These are phyloP conservation scores for fruit fly (Drosophila melanogaster) DNA, from an alignment of 1,140 invertebrate genomes.

Conservation along the genomic window Release_6_plus_ISO1_MT NT_033777.3:28818001-28818500, in stretches of 20 bases:
- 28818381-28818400: conserved; percentile 76
- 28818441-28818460: conserved; percentile 97
- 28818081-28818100: conserved; percentile 78
- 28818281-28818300: conserved; percentile 19
- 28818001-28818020: conserved; percentile 18
- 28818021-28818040: conserved; percentile 29
- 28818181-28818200: conserved; percentile 59
- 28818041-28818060: conserved; percentile 50
- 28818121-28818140: conserved; percentile 66
- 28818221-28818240: conserved; percentile 3
- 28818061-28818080: conserved; percentile 84
- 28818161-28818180: conserved; percentile 83
- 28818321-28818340: not conserved
- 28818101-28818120: conserved; percentile 55
- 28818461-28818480: conserved; percentile 92
- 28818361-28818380: conserved; percentile 65
- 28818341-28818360: conserved; percentile 1
- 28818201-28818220: not conserved
- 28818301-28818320: conserved; percentile 9
- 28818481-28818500: conserved; percentile 94
- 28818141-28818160: conserved; percentile 80
- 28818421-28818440: conserved; percentile 86
- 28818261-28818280: conserved; percentile 30
- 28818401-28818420: conserved; percentile 39
- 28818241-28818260: conserved; percentile 44